Evolutionary conservation across 2,888 invertebrate genomes (phyloP).

Genomic region (Cheiracanthium punctorium): DNA sequence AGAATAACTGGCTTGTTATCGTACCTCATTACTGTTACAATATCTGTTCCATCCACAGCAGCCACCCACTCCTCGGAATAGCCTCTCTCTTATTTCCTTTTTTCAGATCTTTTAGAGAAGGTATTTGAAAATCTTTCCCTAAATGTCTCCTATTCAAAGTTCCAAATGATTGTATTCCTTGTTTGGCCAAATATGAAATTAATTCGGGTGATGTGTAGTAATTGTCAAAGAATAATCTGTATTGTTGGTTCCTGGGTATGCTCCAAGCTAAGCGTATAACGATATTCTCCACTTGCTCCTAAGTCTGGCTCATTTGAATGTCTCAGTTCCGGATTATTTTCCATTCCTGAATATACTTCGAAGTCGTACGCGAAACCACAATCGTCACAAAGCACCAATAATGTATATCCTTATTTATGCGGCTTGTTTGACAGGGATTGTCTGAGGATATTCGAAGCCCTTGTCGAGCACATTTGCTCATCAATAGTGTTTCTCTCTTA

Average conservation of each 20-base stretch:
- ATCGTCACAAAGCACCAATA: conserved; percentile 30
- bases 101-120: neutral
- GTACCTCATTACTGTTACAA: neutral
- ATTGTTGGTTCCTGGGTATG: conserved; percentile 2
- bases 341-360: conserved; percentile 19
- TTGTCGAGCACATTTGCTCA: conserved; percentile 43
- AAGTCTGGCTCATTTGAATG: conserved; percentile 6
- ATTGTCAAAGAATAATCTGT: conserved; percentile 6
- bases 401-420: conserved; percentile 50
- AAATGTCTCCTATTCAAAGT: neutral
- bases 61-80: neutral
- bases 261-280: neutral
- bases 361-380: conserved; percentile 32
- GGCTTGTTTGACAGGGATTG: conserved; percentile 46
- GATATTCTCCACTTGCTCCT: conserved; percentile 4
- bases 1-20: conserved; percentile 16
- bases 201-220: neutral
- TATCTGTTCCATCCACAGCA: neutral
- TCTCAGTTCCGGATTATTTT: neutral
- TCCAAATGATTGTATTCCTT: neutral
- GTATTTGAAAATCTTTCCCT: neutral
- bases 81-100: neutral
- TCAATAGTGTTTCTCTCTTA: conserved; percentile 22
- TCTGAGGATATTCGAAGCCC: conserved; percentile 11
- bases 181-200: neutral